Base-by-base conservation (phyloP, 2,888 invertebrate species). In the Tridacna crocea region DNA sequence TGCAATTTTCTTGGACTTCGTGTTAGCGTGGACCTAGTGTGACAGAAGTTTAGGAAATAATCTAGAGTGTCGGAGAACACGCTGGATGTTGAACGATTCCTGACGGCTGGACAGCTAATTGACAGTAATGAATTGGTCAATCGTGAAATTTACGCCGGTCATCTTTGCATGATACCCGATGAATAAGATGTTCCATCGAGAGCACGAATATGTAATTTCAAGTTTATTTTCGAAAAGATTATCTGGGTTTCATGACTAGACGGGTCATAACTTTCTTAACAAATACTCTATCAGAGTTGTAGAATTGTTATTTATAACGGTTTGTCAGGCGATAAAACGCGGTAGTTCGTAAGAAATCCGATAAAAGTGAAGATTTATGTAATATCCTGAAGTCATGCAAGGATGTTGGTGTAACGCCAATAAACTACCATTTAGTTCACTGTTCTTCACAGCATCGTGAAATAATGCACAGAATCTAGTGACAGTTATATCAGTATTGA, bases 401-500 rank as follows among this genome's bases (percentile, higher is more conserved):
- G 51, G 11, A 24, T 19, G 51, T 51, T 47, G 70, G 48, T 70
- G n/a, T 10, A 70, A 26, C 10, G 3, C 51, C 26, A 70, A 70
- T 70, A 70, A 70, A 70, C 51, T 10, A 12, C 70, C 70, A 70
- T 70, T 70, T 22, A 47, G 51, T 51, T 51, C 70, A 51, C 70
- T 47, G n/a, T 15, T 70, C 70, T 51, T 70, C 70, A 70, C 70
- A 51, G 26, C 22, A n/a, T 51, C 24, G 0, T 70, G 48, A 51
- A 70, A 70, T 36, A 36, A 26, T 51, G 70, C 48, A 70, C 70
- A 51, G 51, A 51, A 70, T 26, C 22, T 47, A 13, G 24, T 24
- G 70, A 47, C 70, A 70, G 12, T 51, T 70, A 51, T 51, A 70
- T 51, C 51, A 51, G 47, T 70, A n/a, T 46, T 47, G 15, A n/a